Conservation (phyloP, 2,888 invertebrate species). For the Hanleya hanleyi region DNA sequence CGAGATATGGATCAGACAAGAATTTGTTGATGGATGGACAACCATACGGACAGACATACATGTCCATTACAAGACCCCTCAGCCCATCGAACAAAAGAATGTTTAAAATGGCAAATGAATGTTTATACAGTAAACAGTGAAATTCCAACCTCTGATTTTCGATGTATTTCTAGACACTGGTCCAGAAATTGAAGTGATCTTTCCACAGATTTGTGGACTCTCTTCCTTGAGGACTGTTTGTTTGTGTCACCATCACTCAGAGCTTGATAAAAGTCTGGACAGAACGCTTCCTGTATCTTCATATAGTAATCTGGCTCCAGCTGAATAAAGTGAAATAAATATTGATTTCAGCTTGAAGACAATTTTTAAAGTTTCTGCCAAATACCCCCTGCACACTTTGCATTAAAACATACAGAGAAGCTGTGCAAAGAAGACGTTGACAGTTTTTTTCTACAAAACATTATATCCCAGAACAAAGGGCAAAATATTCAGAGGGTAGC, state of each 20-base stretch:
- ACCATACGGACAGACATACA: background rate
- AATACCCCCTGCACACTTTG: too few species aligned
- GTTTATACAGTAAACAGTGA: background rate
- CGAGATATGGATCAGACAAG: background rate
- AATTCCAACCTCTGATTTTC: conserved; percentile 75
- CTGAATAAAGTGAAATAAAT: too few species aligned
- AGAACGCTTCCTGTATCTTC: conserved; percentile 83
- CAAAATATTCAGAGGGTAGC: background rate
- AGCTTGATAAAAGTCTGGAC: conserved; percentile 87
- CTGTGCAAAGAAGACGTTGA: too few species aligned
- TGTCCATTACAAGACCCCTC: too few species aligned
- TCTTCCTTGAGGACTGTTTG: conserved; percentile 80
- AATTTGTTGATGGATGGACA: background rate
- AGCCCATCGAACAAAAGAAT: too few species aligned
- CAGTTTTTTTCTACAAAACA: too few species aligned
- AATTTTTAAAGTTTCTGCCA: too few species aligned
- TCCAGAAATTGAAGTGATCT: conserved; percentile 82
- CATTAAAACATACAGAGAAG: too few species aligned
- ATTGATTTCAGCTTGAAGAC: too few species aligned
- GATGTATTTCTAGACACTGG: conserved; percentile 81
- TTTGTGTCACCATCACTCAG: conserved; percentile 86
- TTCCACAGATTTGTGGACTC: conserved; percentile 82
- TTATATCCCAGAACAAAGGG: too few species aligned
- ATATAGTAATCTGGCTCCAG: conserved; percentile 77
- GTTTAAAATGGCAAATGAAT: too few species aligned